Percentiles rank a stretch among this genome's conserved stretches.
phyloP scores from a whole-genome alignment of 2,113 vertebrate species.

The Cyanoderma ruficeps region DNA sequence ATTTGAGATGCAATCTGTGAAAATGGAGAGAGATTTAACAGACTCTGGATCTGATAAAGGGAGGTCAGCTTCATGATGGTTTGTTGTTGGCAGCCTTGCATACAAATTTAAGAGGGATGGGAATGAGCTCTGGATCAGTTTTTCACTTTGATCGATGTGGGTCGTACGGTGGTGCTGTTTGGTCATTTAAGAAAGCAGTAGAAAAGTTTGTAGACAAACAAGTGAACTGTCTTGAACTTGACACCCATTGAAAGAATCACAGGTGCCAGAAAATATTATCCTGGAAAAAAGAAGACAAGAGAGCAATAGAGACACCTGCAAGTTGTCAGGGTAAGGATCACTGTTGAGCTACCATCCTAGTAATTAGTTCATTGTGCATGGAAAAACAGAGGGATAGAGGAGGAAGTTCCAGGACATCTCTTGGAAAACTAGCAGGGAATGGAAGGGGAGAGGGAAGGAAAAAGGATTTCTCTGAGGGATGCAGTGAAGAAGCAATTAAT shows the following conservation, averaged over 20 bases:
- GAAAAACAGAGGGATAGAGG: neutral
- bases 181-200: neutral
- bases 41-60: neutral
- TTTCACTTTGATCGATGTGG: neutral
- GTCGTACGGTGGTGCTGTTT: neutral
- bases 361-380: neutral
- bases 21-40: neutral
- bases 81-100: neutral
- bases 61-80: neutral
- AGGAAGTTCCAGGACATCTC: neutral
- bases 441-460: neutral
- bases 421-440: neutral
- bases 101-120: neutral
- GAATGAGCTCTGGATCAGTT: neutral
- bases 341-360: neutral
- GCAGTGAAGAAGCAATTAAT: neutral
- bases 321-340: neutral
- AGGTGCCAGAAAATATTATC: neutral
- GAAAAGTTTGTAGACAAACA: neutral
- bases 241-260: neutral
- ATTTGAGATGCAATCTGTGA: neutral
- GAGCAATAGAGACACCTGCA: neutral
- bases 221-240: neutral
- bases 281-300: neutral
- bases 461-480: neutral